Percentiles rank a stretch among this genome's conserved stretches.
phyloP scores from a whole-genome alignment of 2,113 vertebrate genomes.

The Poeciliopsis retropinna region DNA sequence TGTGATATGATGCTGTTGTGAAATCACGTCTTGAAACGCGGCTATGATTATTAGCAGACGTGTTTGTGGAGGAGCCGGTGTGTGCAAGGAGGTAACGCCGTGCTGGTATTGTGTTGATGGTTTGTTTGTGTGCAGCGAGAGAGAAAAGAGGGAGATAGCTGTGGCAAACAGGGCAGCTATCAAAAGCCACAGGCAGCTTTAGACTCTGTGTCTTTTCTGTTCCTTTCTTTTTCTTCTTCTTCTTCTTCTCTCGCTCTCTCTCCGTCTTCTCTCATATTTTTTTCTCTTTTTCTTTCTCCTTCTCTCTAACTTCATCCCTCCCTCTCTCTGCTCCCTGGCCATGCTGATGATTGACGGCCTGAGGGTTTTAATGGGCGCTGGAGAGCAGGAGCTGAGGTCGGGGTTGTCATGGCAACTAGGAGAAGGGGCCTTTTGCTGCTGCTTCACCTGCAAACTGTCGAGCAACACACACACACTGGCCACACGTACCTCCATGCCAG shows the following conservation, averaged over 20 bases:
- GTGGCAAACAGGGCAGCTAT: conserved; percentile 71
- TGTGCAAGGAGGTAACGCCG: conserved; percentile 47
- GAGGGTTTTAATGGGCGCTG: conserved; percentile 87
- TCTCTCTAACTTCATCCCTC: conserved; percentile 21
- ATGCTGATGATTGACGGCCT: conserved; percentile 85
- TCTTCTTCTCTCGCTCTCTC: conserved; percentile 4
- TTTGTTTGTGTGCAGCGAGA: conserved; percentile 62
- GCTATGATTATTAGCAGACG: conserved; percentile 12
- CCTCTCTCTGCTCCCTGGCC: conserved; percentile 68
- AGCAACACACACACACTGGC: conserved; percentile 35
- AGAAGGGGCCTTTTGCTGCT: conserved; percentile 80
- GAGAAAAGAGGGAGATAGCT: conserved; percentile 58
- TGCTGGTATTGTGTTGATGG: conserved; percentile 48
- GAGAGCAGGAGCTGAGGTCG: conserved; percentile 85
- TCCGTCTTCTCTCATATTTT: conserved; percentile 13
- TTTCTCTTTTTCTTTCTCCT: conserved; percentile 18
- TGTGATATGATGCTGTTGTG: conserved; percentile 14
- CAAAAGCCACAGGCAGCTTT: conserved; percentile 78
- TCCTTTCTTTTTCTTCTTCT: conserved; percentile 27
- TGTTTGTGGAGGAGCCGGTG: conserved; percentile 16
- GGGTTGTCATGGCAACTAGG: conserved; percentile 87
- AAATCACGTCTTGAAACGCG: conserved; percentile 9
- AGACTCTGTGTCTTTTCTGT: conserved; percentile 65
- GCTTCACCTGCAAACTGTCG: conserved; percentile 80
- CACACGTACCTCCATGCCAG: conserved; percentile 55